phyloP scores from a whole-genome alignment of 2,113 vertebrate genomes.

The Phaetusa simplex region DNA sequence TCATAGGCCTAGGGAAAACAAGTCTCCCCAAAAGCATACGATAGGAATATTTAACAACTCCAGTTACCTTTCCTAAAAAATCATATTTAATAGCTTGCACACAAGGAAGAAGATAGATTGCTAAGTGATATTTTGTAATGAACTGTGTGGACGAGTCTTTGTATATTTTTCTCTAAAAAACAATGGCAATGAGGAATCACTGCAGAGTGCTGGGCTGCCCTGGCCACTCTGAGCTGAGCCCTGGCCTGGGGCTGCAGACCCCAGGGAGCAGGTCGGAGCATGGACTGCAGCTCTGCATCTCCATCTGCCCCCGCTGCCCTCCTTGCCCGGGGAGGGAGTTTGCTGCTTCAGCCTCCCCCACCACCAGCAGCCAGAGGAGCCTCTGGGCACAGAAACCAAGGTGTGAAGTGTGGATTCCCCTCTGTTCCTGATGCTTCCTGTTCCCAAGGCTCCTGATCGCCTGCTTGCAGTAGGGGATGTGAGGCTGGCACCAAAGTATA shows the following conservation, averaged over 20 bases:
- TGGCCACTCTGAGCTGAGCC: not conserved
- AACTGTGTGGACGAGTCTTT: not conserved
- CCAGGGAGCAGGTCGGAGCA: not conserved
- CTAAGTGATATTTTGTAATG: not conserved
- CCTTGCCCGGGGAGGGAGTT: not conserved
- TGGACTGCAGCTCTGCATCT: accelerated
- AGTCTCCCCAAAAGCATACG: not conserved
- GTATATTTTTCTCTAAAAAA: not conserved
- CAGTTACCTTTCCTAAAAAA: not conserved
- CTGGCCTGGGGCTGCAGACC: not conserved
- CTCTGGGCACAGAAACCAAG: not conserved
- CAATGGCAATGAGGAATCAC: not conserved
- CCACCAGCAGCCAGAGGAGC: not conserved
- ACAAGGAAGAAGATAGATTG: not conserved
- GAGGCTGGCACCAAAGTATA: not conserved
- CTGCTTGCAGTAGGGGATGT: not conserved
- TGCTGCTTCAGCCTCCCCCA: not conserved
- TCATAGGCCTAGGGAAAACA: not conserved
- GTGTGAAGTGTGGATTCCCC: not conserved
- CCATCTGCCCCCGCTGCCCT: accelerated
- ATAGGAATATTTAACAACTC: not conserved
- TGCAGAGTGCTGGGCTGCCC: accelerated
- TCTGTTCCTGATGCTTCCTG: not conserved
- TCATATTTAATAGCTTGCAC: not conserved
- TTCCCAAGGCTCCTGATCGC: not conserved